Conservation (phyloP, 2,113 vertebrate genomes). For the Triplophysa dalaica region DNA sequence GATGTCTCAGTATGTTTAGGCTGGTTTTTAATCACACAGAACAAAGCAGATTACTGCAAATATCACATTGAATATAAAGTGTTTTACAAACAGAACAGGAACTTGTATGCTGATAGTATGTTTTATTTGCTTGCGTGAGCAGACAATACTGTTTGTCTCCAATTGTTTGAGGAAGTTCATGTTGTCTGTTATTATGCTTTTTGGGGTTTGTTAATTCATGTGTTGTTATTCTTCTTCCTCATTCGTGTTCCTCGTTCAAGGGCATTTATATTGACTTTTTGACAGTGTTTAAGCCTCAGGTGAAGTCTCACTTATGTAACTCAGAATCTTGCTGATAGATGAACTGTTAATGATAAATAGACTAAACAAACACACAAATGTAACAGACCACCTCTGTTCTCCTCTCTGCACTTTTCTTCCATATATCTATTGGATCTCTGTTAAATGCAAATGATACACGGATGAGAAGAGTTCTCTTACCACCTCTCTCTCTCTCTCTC, state of each 20-base stretch:
- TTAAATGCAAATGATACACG: slow-evolving; percentile 37
- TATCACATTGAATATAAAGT: too few species aligned
- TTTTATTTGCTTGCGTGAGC: too few species aligned
- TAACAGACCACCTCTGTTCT: not conserved
- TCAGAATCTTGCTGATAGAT: slow-evolving; percentile 25
- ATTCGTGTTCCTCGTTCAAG: slow-evolving; percentile 36
- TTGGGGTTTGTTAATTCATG: not conserved
- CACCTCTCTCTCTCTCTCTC: not conserved
- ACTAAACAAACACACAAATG: slow-evolving; percentile 13
- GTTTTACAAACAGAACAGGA: too few species aligned
- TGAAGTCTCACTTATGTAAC: slow-evolving; percentile 41
- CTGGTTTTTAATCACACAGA: too few species aligned
- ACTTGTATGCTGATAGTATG: too few species aligned
- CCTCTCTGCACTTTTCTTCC: not conserved
- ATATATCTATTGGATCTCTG: slow-evolving; percentile 1
- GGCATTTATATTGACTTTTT: slow-evolving; percentile 39
- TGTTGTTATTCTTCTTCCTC: not conserved
- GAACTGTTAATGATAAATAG: slow-evolving; percentile 28
- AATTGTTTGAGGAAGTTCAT: too few species aligned
- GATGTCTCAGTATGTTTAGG: too few species aligned
- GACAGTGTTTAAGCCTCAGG: slow-evolving; percentile 1
- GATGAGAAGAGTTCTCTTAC: slow-evolving; percentile 11
- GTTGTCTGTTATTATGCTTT: not conserved
- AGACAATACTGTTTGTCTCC: too few species aligned
- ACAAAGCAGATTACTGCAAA: too few species aligned